Base-by-base conservation (phyloP, 1,140 invertebrate species). In the Philotrypesis tridentata region DNA sequence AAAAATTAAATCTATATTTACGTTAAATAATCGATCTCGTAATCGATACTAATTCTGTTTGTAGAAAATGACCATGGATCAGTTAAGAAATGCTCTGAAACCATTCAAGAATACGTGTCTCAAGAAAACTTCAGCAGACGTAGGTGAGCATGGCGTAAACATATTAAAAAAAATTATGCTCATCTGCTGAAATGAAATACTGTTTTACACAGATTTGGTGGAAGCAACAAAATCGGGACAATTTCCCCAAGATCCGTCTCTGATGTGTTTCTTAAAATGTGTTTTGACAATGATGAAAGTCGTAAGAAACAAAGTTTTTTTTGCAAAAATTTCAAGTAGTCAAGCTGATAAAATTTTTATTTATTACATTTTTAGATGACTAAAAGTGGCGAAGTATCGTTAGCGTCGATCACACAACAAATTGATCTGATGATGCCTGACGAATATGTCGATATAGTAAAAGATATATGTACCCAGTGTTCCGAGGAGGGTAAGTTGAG, bases 181-280 rank as follows among this genome's bases (percentile, higher is more conserved):
- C n/a, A n/a, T n/a, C n/a, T n/a, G n/a, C n/a, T n/a, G n/a, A n/a
- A n/a, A n/a, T n/a, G n/a, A n/a, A n/a, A n/a, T n/a, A n/a, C n/a
- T n/a, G n/a, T n/a, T n/a, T n/a, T n/a, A n/a, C n/a, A 31, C 68
- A 86, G 85, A 37, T 14, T 2, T 85, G 1, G 72, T 85, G 2
- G 85, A 85, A 40, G 83, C 68, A 23, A 77, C 82, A 14, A 79
- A 81, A 68, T 55, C 17, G 23, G 85, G 85, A n/a, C 12, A 83
- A 21, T 86, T 85, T 82, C 79, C 85, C 0, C 71, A 80, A 2
- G 85, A 86, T 33, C 17, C 29, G 61, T 77, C 81, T 17, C 63
- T 86, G 12, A 82, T 76, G 78, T 86, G 85, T 71, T 86, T 85
- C 68, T 21, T 40, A 17, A 82, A 78, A 65, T 86, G 85, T 33